phyloP scores from a whole-genome alignment of 2,888 invertebrate species.

The Fragum whitleyi region DNA sequence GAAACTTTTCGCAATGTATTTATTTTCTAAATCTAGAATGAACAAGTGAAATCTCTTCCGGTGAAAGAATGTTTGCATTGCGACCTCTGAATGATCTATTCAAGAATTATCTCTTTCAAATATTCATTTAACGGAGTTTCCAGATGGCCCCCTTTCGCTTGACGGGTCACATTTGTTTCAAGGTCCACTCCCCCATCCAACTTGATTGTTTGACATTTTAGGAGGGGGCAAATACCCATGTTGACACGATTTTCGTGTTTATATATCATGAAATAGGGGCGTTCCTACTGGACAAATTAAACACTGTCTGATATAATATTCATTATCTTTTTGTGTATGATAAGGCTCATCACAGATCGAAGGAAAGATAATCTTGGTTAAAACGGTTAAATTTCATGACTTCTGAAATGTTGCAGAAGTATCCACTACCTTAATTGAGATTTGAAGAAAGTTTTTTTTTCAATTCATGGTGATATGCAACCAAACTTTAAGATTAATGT shows the following conservation, averaged over 20 bases:
- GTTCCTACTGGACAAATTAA: not conserved
- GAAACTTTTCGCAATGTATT: too few relatives aligned
- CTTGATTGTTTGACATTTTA: conserved; percentile 7
- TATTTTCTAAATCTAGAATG: too few relatives aligned
- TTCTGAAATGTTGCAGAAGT: not conserved
- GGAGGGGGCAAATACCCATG: not conserved
- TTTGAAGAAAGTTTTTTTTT: not conserved
- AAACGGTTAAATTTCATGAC: not conserved
- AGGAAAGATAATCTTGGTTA: not conserved
- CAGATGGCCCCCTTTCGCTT: too few relatives aligned
- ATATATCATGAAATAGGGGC: conserved; percentile 13
- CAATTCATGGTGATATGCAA: not conserved
- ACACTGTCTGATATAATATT: not conserved
- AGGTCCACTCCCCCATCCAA: too few relatives aligned
- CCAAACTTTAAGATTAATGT: too few relatives aligned
- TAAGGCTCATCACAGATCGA: not conserved
- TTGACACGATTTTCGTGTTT: not conserved
- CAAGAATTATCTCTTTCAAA: too few relatives aligned
- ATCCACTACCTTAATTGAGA: too few relatives aligned
- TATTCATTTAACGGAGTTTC: too few relatives aligned
- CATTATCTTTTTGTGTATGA: not conserved
- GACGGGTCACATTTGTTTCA: too few relatives aligned
- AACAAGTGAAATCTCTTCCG: too few relatives aligned
- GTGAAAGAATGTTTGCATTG: too few relatives aligned
- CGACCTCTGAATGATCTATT: too few relatives aligned